These are phyloP conservation scores for Oscheius sp. DNA, from an alignment of 2,888 invertebrate species.

Conservation along the genomic window DNA sequence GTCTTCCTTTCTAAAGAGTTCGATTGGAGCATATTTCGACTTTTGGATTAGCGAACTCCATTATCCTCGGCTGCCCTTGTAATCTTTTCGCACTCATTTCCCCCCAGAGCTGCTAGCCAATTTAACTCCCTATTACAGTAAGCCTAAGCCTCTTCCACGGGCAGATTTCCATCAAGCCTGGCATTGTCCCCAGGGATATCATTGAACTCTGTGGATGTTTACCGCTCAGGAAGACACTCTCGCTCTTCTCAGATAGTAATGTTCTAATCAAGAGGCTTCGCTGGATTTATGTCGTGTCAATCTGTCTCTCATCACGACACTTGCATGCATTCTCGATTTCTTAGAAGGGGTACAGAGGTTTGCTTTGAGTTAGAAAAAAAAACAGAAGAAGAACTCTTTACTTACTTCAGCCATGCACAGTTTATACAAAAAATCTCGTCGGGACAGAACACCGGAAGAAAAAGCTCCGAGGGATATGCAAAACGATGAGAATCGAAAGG, in stretches of 20 bases:
- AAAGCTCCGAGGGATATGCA: constrained; percentile 9
- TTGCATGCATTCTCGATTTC: constrained; percentile 32
- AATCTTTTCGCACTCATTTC: constrained; percentile 28
- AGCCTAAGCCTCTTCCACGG: too few relatives aligned
- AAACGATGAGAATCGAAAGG: constrained; percentile 3
- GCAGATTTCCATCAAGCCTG: constrained; percentile 24
- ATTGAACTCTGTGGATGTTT: constrained; percentile 16
- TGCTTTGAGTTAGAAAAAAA: too few relatives aligned
- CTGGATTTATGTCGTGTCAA: constrained; percentile 33
- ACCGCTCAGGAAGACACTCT: neutral
- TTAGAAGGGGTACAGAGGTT: too few relatives aligned
- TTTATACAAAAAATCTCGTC: neutral
- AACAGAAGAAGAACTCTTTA: too few relatives aligned
- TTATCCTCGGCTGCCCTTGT: constrained; percentile 24
- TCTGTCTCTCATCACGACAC: constrained; percentile 33
- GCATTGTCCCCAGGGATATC: constrained; percentile 11
- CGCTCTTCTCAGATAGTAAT: constrained; percentile 20
- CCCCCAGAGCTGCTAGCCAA: constrained; percentile 15
- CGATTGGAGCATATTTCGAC: too few relatives aligned
- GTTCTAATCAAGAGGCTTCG: constrained; percentile 20
- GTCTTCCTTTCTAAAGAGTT: too few relatives aligned
- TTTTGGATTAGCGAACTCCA: neutral
- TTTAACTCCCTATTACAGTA: constrained; percentile 25
- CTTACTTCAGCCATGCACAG: too few relatives aligned
- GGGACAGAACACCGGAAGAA: constrained; percentile 22